These are phyloP conservation scores for Oreochromis aureus DNA, from an alignment of 2,113 vertebrate species.

Conservation along the genomic window DNA sequence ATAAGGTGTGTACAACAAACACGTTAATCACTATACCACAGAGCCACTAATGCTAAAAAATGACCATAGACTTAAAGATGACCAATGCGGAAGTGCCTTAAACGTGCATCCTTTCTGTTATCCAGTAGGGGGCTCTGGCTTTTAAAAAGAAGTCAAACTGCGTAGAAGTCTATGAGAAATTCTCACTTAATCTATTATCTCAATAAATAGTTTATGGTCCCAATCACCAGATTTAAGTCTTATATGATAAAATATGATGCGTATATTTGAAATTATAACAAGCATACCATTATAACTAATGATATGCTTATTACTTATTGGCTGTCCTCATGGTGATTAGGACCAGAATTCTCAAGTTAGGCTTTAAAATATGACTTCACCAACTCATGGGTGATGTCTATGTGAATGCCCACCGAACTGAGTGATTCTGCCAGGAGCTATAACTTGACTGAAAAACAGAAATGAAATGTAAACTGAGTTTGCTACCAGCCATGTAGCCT, in stretches of 20 bases:
- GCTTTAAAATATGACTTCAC: neutral
- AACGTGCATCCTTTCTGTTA: fast-evolving
- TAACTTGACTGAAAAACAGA: neutral
- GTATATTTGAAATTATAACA: neutral
- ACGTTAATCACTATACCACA: neutral
- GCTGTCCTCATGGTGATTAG: neutral
- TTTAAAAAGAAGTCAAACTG: neutral
- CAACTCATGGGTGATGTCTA: neutral
- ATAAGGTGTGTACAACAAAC: neutral
- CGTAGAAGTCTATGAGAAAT: neutral
- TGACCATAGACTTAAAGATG: neutral
- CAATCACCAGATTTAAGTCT: neutral
- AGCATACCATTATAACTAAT: neutral
- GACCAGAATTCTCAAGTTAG: neutral
- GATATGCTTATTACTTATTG: neutral
- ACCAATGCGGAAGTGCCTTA: neutral
- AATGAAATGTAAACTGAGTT: neutral
- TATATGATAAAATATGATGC: neutral
- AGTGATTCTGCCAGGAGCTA: neutral
- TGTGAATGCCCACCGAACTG: neutral
- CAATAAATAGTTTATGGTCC: neutral
- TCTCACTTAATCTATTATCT: neutral
- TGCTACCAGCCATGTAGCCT: neutral
- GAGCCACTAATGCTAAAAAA: neutral
- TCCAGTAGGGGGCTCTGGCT: neutral